Percentiles rank a stretch among this genome's conserved stretches.
phyloP scores from a whole-genome alignment of 2,113 vertebrate genomes.

The Antigone vipio region DNA sequence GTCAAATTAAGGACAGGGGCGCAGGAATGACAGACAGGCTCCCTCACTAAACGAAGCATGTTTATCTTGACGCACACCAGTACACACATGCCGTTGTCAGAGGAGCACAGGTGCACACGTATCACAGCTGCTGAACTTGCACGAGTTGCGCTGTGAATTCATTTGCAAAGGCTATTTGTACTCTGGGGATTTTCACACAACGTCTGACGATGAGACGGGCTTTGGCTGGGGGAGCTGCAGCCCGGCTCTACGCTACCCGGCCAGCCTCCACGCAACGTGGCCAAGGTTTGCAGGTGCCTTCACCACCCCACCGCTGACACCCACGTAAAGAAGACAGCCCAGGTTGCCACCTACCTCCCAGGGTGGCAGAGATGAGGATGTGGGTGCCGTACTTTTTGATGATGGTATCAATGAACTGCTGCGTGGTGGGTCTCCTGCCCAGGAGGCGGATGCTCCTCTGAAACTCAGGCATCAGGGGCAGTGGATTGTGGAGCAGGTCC shows the following conservation, averaged over 20 bases:
- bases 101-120: neutral
- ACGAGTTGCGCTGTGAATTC: rapidly evolving
- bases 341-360: constrained; percentile 86
- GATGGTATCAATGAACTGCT: constrained; percentile 99
- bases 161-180: neutral
- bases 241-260: neutral
- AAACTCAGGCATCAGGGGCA: constrained; percentile 98
- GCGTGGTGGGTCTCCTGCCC: constrained; percentile 94
- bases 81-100: neutral
- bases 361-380: constrained; percentile 96
- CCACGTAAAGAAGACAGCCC: rapidly evolving
- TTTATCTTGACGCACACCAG: neutral
- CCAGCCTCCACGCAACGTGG: rapidly evolving
- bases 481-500: constrained; percentile 91
- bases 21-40: neutral
- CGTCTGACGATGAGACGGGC: rapidly evolving
- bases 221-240: neutral
- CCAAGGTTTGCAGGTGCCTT: neutral
- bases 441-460: constrained; percentile 94
- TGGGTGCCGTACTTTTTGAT: constrained; percentile 99
- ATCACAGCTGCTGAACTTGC: neutral
- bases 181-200: neutral
- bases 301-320: neutral
- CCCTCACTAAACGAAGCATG: neutral
- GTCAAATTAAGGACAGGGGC: neutral